These are phyloP conservation scores for Alaudala cheleensis DNA, from an alignment of 2,113 vertebrate genomes.

Conservation along the genomic window DNA sequence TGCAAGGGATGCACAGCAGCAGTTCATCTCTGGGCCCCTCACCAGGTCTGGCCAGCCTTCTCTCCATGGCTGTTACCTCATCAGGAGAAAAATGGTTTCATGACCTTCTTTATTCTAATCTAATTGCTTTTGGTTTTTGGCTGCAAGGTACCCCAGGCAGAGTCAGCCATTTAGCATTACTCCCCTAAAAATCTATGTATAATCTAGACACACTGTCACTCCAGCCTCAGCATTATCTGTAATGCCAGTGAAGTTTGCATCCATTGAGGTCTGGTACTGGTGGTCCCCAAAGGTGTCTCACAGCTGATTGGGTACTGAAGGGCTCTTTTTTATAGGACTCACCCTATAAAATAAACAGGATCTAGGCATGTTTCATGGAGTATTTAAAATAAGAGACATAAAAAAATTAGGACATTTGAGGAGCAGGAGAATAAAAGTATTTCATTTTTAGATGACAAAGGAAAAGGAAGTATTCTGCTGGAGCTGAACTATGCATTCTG, in stretches of 20 bases:
- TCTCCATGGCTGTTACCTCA: not conserved
- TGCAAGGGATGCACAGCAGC: not conserved
- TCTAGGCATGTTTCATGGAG: not conserved
- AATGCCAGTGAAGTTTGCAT: not conserved
- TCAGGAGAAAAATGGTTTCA: not conserved
- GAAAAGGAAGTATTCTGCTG: not conserved
- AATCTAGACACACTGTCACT: not conserved
- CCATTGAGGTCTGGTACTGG: not conserved
- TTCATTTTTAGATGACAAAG: not conserved
- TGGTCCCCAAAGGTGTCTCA: fast-evolving
- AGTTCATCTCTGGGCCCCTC: not conserved
- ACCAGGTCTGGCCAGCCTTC: not conserved
- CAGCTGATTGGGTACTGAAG: not conserved
- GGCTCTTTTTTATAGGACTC: too few relatives aligned
- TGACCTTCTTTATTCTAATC: not conserved
- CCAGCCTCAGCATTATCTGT: not conserved
- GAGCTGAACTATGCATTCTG: not conserved
- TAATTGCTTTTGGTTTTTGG: not conserved
- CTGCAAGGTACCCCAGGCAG: not conserved
- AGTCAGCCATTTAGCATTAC: not conserved
- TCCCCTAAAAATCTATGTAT: not conserved
- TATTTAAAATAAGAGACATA: not conserved
- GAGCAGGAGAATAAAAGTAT: not conserved
- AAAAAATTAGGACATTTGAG: not conserved
- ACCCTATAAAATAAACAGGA: not conserved